Evolutionary conservation across 2,113 vertebrate species (phyloP).

Genomic region (Carassius carassius): DNA sequence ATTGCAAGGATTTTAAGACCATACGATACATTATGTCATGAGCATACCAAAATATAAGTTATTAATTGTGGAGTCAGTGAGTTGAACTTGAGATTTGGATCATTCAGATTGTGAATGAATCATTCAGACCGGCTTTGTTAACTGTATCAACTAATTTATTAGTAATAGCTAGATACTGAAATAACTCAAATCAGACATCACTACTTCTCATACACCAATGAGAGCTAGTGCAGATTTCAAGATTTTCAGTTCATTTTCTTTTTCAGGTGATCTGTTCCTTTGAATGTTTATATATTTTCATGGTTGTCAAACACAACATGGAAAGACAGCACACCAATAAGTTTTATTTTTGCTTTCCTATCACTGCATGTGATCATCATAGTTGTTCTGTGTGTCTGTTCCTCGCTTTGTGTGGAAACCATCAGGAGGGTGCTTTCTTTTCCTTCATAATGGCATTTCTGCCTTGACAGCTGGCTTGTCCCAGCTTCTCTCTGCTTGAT

Average conservation of each 20-base stretch:
- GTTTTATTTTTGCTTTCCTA: not conserved
- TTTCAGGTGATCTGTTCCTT: slow-evolving; percentile 2
- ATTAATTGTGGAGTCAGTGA: too few relatives aligned
- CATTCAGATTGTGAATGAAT: too few relatives aligned
- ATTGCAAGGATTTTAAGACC: not conserved
- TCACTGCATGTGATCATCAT: not conserved
- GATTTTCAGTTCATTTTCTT: not conserved
- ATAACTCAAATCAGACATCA: too few relatives aligned
- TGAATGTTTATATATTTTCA: not conserved
- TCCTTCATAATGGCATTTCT: slow-evolving; percentile 30
- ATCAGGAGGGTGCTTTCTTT: not conserved
- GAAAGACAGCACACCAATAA: not conserved
- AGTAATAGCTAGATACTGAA: too few relatives aligned
- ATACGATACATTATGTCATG: not conserved
- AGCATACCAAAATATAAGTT: not conserved
- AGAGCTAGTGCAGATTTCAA: not conserved
- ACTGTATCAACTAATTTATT: too few relatives aligned
- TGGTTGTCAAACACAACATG: not conserved
- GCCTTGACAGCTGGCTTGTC: slow-evolving; percentile 50
- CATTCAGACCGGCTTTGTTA: too few relatives aligned
- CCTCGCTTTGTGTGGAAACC: not conserved
- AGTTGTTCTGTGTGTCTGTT: slow-evolving; percentile 12
- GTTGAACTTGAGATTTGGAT: too few relatives aligned
- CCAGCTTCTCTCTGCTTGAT: slow-evolving; percentile 12
- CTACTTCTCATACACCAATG: not conserved